phyloP scores from a whole-genome alignment of 2,888 invertebrate genomes.

The Oxystoma pomonae region DNA sequence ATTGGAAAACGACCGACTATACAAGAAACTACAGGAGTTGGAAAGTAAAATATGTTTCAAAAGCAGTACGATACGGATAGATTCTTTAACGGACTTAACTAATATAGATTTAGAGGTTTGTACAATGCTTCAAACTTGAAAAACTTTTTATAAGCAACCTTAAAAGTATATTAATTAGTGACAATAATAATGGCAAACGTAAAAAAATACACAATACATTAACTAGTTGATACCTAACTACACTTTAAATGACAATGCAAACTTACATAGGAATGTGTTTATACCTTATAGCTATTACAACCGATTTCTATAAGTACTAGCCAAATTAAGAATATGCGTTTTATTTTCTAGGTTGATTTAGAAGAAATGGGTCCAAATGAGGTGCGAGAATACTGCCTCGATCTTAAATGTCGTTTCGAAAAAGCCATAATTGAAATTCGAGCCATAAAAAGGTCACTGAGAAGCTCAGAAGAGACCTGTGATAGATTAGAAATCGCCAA shows the following conservation, averaged over 20 bases:
- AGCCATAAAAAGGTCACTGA: slow-evolving; percentile 75
- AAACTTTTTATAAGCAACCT: too few relatives aligned
- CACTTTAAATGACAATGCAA: too few relatives aligned
- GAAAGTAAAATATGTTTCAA: slow-evolving; percentile 58
- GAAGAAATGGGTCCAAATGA: slow-evolving; percentile 70
- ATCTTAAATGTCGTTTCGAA: slow-evolving; percentile 71
- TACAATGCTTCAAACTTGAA: too few relatives aligned
- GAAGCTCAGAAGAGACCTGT: slow-evolving; percentile 74
- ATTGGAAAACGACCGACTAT: slow-evolving; percentile 73
- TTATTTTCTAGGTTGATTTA: slow-evolving; percentile 49
- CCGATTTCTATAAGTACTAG: too few relatives aligned
- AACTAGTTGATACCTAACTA: too few relatives aligned
- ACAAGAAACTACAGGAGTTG: slow-evolving; percentile 66
- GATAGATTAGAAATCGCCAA: slow-evolving; percentile 79
- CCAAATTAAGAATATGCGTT: too few relatives aligned
- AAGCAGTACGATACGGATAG: slow-evolving; percentile 57
- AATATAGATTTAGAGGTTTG: slow-evolving; percentile 68
- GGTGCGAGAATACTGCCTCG: slow-evolving; percentile 75
- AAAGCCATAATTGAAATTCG: slow-evolving; percentile 81
- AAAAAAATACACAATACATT: too few relatives aligned
- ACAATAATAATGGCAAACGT: too few relatives aligned
- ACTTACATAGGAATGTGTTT: too few relatives aligned
- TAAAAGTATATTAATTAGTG: too few relatives aligned
- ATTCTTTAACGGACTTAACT: slow-evolving; percentile 76
- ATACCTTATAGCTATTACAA: too few relatives aligned